These are phyloP conservation scores for Drosophila mulleri DNA, from an alignment of 2,888 invertebrate species.

Conservation along the genomic window DNA sequence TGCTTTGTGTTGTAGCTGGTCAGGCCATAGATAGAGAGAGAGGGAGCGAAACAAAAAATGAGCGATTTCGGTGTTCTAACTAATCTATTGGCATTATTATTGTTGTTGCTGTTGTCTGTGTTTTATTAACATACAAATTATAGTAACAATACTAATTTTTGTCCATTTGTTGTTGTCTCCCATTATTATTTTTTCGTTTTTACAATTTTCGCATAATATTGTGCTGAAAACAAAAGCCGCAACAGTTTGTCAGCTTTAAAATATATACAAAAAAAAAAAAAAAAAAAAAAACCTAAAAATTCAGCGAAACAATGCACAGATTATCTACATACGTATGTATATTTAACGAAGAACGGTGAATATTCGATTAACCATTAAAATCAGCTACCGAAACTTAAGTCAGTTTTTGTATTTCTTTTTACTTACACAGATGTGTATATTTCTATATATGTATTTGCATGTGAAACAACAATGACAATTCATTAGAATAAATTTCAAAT, in stretches of 20 bases:
- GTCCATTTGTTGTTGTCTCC: constrained; percentile 41
- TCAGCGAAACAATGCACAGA: constrained; percentile 34
- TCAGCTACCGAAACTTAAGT: constrained; percentile 40
- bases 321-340: constrained; percentile 15
- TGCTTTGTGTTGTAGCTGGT: constrained; percentile 68
- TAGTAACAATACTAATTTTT: constrained; percentile 61
- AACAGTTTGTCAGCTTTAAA: constrained; percentile 29
- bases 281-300: constrained; percentile 22
- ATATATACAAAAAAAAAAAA: constrained; percentile 13
- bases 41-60: background rate
- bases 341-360: constrained; percentile 16
- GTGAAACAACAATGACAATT: background rate
- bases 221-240: constrained; percentile 50
- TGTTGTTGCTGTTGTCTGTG: constrained; percentile 15
- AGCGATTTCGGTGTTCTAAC: constrained; percentile 37
- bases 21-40: constrained; percentile 44
- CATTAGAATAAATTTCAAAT: constrained; percentile 35
- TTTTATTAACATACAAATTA: constrained; percentile 60
- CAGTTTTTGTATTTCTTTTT: background rate
- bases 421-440: background rate
- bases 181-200: constrained; percentile 44
- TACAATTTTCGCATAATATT: constrained; percentile 60
- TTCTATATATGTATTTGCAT: background rate
- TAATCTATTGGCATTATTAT: constrained; percentile 32
- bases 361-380: constrained; percentile 29